Evolutionary conservation across 2,113 vertebrate genomes (phyloP).

Genomic region (Maccullochella peelii): DNA sequence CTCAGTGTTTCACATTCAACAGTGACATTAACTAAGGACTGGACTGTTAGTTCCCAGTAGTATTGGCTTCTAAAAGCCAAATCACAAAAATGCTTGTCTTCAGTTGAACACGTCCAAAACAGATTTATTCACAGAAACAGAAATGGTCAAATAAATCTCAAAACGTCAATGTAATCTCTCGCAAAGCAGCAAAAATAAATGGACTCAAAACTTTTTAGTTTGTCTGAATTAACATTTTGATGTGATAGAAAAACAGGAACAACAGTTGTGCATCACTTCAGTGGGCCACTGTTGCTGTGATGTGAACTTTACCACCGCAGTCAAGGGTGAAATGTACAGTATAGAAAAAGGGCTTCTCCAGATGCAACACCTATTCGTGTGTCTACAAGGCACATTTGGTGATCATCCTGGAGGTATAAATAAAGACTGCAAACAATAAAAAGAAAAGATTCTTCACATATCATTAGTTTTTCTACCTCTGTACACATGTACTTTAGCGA

Average conservation of each 20-base stretch:
- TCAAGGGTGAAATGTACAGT: slow-evolving; percentile 50
- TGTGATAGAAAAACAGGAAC: slow-evolving; percentile 38
- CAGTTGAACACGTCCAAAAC: slow-evolving; percentile 57
- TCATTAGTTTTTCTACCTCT: slow-evolving; percentile 70
- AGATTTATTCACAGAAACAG: slow-evolving; percentile 67
- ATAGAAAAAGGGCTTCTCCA: slow-evolving; percentile 73
- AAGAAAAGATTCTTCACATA: slow-evolving; percentile 56
- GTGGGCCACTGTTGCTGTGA: slow-evolving; percentile 40
- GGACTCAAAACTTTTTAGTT: slow-evolving; percentile 51
- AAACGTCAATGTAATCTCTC: slow-evolving; percentile 61
- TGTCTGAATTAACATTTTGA: slow-evolving; percentile 47
- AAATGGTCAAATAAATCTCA: slow-evolving; percentile 53
- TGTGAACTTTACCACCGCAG: slow-evolving; percentile 46
- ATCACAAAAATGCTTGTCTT: slow-evolving; percentile 65
- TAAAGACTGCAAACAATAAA: slow-evolving; percentile 74
- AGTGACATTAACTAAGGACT: slow-evolving; percentile 62
- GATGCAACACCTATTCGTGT: slow-evolving; percentile 76
- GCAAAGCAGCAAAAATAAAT: slow-evolving; percentile 64
- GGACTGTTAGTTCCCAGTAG: slow-evolving; percentile 66
- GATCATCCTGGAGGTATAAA: slow-evolving; percentile 81
- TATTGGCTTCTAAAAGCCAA: slow-evolving; percentile 48
- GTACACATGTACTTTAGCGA: slow-evolving; percentile 76
- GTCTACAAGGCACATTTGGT: slow-evolving; percentile 84
- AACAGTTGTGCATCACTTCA: slow-evolving; percentile 27
- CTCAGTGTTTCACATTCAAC: slow-evolving; percentile 79